phyloP scores from a whole-genome alignment of 2,888 invertebrate genomes.

The Tetheella fluctuosa region DNA sequence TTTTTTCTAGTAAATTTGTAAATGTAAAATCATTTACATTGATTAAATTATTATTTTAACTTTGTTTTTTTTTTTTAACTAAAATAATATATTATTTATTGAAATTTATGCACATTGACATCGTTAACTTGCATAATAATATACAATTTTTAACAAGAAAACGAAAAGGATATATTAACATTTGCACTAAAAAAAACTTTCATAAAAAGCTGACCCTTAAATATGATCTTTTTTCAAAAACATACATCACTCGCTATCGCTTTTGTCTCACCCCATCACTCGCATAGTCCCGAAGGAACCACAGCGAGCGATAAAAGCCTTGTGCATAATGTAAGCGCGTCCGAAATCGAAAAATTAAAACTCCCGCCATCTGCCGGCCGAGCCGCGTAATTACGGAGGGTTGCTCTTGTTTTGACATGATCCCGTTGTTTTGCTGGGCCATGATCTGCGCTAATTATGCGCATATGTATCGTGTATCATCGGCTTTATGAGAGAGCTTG shows the following conservation, averaged over 20 bases:
- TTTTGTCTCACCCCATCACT: slow-evolving; percentile 26
- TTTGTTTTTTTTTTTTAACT: too few species aligned
- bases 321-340: slow-evolving; percentile 79
- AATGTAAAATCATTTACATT: too few species aligned
- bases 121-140: too few species aligned
- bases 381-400: slow-evolving; percentile 64
- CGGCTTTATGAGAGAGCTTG: slow-evolving; percentile 20
- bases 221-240: too few species aligned
- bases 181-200: too few species aligned
- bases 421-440: slow-evolving; percentile 54
- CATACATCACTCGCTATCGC: slow-evolving; percentile 33
- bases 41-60: too few species aligned
- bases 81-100: too few species aligned
- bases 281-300: slow-evolving; percentile 75
- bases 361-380: slow-evolving; percentile 77
- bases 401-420: slow-evolving; percentile 54
- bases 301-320: slow-evolving; percentile 81
- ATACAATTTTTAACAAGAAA: too few species aligned
- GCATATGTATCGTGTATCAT: slow-evolving; percentile 42
- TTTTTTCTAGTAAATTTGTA: too few species aligned
- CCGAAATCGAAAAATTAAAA: slow-evolving; percentile 84
- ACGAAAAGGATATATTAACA: too few species aligned
- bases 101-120: too few species aligned
- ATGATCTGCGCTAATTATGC: slow-evolving; percentile 68
- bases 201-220: too few species aligned